These are phyloP conservation scores for Ylistrum balloti DNA, from an alignment of 1,140 invertebrate genomes.

Conservation along the genomic window DNA sequence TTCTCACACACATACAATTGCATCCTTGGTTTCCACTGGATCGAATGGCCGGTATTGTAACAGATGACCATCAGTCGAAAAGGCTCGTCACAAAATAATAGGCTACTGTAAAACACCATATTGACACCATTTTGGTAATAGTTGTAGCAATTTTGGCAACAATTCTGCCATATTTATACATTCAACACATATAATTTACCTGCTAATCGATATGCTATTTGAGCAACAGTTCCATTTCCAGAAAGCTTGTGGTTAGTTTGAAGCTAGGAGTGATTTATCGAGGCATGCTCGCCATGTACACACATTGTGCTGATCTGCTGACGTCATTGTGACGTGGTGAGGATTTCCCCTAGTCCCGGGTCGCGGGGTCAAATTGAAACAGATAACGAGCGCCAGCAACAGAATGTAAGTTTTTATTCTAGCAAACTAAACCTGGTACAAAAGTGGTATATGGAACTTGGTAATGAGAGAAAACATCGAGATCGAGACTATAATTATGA, in stretches of 20 bases:
- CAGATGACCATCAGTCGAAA: not conserved
- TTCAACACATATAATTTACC: not conserved
- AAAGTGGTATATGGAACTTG: no score
- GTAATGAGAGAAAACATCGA: no score
- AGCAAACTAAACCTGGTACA: no score
- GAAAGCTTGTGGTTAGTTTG: not conserved
- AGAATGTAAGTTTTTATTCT: no score
- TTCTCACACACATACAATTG: not conserved
- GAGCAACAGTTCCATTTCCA: not conserved
- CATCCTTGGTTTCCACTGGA: not conserved
- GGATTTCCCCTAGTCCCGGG: slow-evolving; percentile 2
- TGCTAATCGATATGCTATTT: not conserved
- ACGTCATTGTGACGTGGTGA: slow-evolving; percentile 13
- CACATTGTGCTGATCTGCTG: slow-evolving; percentile 5
- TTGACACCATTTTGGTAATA: not conserved
- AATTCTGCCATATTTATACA: not conserved
- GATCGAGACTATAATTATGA: no score
- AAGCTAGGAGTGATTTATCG: not conserved
- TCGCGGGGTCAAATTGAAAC: not conserved
- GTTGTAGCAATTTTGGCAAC: not conserved
- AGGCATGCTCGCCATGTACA: slow-evolving; percentile 23
- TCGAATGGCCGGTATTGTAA: not conserved
- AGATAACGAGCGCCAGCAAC: no score
- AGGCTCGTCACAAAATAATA: not conserved
- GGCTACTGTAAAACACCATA: not conserved